A percentile compares a stretch with the other conserved stretches of the same genome.
phyloP scores from a whole-genome alignment of 2,797 vertebrate genomes.

The Diplodus sargus region DNA sequence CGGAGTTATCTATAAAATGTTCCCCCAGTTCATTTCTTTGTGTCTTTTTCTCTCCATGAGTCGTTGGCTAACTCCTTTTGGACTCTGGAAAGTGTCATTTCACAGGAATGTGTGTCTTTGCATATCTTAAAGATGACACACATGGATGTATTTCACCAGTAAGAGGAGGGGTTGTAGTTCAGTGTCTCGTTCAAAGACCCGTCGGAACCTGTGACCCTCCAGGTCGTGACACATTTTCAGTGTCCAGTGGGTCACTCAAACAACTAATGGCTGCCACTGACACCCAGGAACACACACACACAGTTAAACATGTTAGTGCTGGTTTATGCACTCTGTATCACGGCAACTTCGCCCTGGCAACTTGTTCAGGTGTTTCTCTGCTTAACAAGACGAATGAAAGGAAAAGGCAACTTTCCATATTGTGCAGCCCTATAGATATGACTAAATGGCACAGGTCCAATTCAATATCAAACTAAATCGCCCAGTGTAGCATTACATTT shows the following conservation, averaged over 20 bases:
- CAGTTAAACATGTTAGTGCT: background rate
- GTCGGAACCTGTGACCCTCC: constrained; percentile 15
- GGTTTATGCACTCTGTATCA: constrained; percentile 53
- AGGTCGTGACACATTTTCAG: constrained; percentile 5
- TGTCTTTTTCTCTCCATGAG: background rate
- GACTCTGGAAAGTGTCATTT: constrained; percentile 55
- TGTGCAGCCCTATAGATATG: no score
- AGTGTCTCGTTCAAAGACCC: constrained; percentile 20
- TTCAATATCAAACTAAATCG: no score
- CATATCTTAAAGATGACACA: constrained; percentile 58
- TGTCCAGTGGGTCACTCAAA: constrained; percentile 6
- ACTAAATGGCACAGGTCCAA: no score
- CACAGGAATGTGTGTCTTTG: constrained; percentile 53
- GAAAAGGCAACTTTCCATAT: background rate
- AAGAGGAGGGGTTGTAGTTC: constrained; percentile 2
- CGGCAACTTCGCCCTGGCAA: constrained; percentile 40
- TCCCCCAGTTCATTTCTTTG: background rate
- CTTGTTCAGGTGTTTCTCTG: constrained; percentile 35
- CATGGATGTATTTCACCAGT: constrained; percentile 15
- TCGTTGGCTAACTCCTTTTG: constrained; percentile 28
- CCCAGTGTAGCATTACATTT: no score
- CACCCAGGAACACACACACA: constrained; percentile 22
- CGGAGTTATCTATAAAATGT: background rate
- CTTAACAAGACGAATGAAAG: background rate
- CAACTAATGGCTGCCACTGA: constrained; percentile 20